Conservation (phyloP, 2,888 invertebrate species). For the Andrena hattorfiana region DNA sequence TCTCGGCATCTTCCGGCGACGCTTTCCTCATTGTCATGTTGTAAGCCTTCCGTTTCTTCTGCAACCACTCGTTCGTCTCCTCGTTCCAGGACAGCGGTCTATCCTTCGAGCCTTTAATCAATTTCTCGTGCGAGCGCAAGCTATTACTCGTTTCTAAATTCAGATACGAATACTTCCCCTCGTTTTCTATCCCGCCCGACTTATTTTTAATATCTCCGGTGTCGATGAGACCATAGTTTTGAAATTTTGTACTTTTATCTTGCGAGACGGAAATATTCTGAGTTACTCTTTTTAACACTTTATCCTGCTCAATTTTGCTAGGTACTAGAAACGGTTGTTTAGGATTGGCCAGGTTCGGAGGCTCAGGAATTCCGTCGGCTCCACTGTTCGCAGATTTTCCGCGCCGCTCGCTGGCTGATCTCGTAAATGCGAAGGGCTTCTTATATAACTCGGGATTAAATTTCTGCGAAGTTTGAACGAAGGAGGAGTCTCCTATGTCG, state of each 20-base stretch:
- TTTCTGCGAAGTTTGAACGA: constrained; percentile 86
- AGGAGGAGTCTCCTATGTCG: constrained; percentile 86
- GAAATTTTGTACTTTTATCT: constrained; percentile 77
- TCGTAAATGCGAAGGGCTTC: constrained; percentile 78
- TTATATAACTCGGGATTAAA: constrained; percentile 80
- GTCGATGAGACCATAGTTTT: constrained; percentile 81
- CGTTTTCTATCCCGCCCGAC: constrained; percentile 1
- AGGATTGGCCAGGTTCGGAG: neutral
- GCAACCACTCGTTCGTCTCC: constrained; percentile 79
- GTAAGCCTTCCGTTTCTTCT: constrained; percentile 79
- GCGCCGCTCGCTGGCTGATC: constrained; percentile 76
- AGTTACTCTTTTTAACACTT: constrained; percentile 76
- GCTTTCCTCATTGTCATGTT: constrained; percentile 75
- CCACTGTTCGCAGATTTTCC: constrained; percentile 1
- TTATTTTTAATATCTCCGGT: neutral
- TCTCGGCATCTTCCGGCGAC: constrained; percentile 60
- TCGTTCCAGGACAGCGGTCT: constrained; percentile 81
- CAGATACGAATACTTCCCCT: constrained; percentile 70
- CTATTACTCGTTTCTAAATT: constrained; percentile 71
- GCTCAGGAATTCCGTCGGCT: neutral
- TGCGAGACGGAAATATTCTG: constrained; percentile 78
- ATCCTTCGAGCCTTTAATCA: constrained; percentile 62
- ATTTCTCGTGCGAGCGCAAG: constrained; percentile 15
- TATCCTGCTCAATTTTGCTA: constrained; percentile 71
- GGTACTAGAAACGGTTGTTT: constrained; percentile 16